Evolutionary conservation across 2,888 invertebrate species (phyloP).

Genomic region (Melieria crassipennis): DNA sequence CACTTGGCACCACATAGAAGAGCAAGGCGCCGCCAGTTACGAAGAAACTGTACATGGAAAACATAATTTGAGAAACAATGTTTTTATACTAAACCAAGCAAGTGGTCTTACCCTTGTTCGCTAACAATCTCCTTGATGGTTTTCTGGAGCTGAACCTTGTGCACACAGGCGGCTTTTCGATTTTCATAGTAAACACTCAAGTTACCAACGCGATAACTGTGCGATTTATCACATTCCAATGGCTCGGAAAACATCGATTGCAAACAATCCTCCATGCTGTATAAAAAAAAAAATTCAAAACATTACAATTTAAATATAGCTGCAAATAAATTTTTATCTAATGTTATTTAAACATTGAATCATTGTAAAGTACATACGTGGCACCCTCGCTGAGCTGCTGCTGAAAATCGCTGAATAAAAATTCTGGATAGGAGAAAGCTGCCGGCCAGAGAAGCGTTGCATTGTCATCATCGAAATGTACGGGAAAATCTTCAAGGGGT

Average conservation of each 20-base stretch:
- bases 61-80: slow-evolving; percentile 2
- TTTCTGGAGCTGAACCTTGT: slow-evolving; percentile 69
- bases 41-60: slow-evolving; percentile 52
- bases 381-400: slow-evolving; percentile 81
- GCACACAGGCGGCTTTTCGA: slow-evolving; percentile 69
- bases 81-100: not conserved
- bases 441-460: slow-evolving; percentile 84
- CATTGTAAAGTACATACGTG: slow-evolving; percentile 63
- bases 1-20: slow-evolving; percentile 62
- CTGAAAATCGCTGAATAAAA: slow-evolving; percentile 86
- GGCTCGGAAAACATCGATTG: slow-evolving; percentile 75
- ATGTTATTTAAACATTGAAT: not conserved
- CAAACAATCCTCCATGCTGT: slow-evolving; percentile 72
- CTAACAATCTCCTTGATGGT: slow-evolving; percentile 72
- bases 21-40: slow-evolving; percentile 60
- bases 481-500: slow-evolving; percentile 73
- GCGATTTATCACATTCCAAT: slow-evolving; percentile 76
- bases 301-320: slow-evolving; percentile 27
- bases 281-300: not conserved
- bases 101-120: slow-evolving; percentile 61
- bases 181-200: slow-evolving; percentile 82
- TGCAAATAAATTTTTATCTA: slow-evolving; percentile 20
- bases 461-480: slow-evolving; percentile 70
- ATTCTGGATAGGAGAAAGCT: slow-evolving; percentile 88
- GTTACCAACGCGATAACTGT: slow-evolving; percentile 71